These are phyloP conservation scores for Protonibea diacanthus DNA, from an alignment of 2,797 vertebrate genomes.

Conservation along the genomic window DNA sequence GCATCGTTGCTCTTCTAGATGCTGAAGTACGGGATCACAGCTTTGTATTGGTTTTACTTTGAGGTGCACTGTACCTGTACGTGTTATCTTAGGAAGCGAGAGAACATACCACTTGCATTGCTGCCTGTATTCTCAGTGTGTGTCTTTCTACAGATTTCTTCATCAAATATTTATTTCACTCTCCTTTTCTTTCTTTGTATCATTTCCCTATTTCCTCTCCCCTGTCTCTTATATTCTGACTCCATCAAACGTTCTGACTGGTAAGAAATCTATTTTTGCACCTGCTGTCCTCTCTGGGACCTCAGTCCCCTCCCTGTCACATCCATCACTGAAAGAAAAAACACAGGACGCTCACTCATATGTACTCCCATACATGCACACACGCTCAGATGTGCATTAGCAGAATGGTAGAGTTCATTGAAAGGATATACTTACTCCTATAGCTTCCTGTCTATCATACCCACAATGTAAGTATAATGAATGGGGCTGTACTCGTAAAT, in stretches of 20 bases:
- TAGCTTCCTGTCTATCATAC: background rate
- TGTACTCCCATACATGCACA: background rate
- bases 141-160: slow-evolving; percentile 2
- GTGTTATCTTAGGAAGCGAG: background rate
- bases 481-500: background rate
- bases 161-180: slow-evolving; percentile 12
- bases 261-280: background rate
- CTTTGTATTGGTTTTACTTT: no score
- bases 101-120: background rate
- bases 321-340: background rate
- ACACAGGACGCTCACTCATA: no score
- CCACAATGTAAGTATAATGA: background rate
- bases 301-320: background rate
- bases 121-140: background rate
- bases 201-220: background rate
- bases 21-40: no score
- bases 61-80: no score
- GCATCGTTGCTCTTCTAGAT: background rate
- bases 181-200: background rate
- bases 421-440: background rate
- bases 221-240: background rate
- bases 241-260: background rate
- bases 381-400: background rate
- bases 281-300: background rate
- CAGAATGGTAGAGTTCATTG: background rate